Evolutionary conservation across 1,140 invertebrate genomes (phyloP), one percentile per base, ranked within the genome.

Genomic region (Caenorhabditis latens): DNA sequence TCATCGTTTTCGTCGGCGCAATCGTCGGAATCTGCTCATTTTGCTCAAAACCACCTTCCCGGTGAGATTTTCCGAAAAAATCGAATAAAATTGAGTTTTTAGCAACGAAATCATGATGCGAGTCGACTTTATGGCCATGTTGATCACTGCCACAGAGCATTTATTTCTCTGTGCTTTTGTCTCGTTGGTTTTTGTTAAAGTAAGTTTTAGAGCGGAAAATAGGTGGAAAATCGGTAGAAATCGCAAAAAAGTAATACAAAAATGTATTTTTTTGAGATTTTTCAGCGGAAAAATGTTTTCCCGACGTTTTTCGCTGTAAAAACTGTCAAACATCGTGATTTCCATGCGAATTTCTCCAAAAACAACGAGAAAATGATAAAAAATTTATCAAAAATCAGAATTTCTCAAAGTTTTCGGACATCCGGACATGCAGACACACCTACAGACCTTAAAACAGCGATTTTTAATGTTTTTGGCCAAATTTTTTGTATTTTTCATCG

Each of bases 91-190:
- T 67, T 75, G 5, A 46, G 4, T 43, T 83, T 89, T 58, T 93
- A 96, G 97, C 92, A 93, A 97, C 84, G 97, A 98, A 94, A 96
- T 96, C 89, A 96, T 98, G 94, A 96, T 96, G 42, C 97, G 97
- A 93, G 95, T 97, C 21, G 97, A 99, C 93, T 99, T 97, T 92
- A 98, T 98, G 94, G 97, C 97, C 67, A 98, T 99, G 96, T 94
- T 98, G 32, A 97, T 98, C 90, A 97, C 96, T 84, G 94, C 98
- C 89, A 96, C 96, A 46, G 94, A 98, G 89, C 97, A 99, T 93
- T 94, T 98, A 82, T 96, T 98, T 89, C 94, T 99, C 85, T 93
- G 98, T 9, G 97, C 98, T 96, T 99, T 99, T 94, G 97, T 99
- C 94, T 93, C 98, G 50, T 94, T 99, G 65, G 96, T 96, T 42